Evolutionary conservation across 2,888 invertebrate species (phyloP), one percentile per base, ranked within the genome.

Genomic region (Allolobophora icterica): DNA sequence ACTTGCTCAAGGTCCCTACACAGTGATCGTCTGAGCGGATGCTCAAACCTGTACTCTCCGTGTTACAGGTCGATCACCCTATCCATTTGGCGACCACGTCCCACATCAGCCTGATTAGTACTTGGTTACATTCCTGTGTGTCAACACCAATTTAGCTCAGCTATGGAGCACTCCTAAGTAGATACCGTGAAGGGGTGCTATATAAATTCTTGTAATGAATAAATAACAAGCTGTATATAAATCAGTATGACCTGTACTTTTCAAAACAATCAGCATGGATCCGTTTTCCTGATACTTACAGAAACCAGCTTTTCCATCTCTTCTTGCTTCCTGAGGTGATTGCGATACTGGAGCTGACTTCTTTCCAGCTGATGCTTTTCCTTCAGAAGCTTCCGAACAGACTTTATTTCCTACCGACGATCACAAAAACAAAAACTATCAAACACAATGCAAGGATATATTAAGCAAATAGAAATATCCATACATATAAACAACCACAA

Each of bases 351-450:
- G 24, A 87, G 35, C 35, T 24, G 38, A 34, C 34, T 38, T 87
- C n/a, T 34, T 35, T 87, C 87, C 87, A 87, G 24, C 34, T 87
- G 34, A 24, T 87, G 87, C 38, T 87, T 87, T 38, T 87, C 87
- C 34, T 34, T 87, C 19, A 87, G 35, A 21, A 87, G 87, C 38
- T 87, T 87, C 38, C 87, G 87, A 38, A 35, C 35, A 35, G 87
- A 38, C 38, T 38, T 87, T 13, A 87, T 11, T 2, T 87, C 87
- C 87, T 87, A 38, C 87, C 52, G 17, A 34, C 8, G n/a, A 24
- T 71, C 87, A 87, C 21, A 87, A 38, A 35, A 24, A 35, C 4
- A 38, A 87, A 38, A 87, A 87, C 38, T 17, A 84, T 35, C 8
- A 34, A 21, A 0, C 0, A 24, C 30, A 87, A 8, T 34, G 19